Percentiles rank a stretch among this genome's conserved stretches.
These are phyloP conservation scores for Ostrea denselamellosa DNA, from an alignment of 1,140 invertebrate genomes.

Conservation along the genomic window DNA sequence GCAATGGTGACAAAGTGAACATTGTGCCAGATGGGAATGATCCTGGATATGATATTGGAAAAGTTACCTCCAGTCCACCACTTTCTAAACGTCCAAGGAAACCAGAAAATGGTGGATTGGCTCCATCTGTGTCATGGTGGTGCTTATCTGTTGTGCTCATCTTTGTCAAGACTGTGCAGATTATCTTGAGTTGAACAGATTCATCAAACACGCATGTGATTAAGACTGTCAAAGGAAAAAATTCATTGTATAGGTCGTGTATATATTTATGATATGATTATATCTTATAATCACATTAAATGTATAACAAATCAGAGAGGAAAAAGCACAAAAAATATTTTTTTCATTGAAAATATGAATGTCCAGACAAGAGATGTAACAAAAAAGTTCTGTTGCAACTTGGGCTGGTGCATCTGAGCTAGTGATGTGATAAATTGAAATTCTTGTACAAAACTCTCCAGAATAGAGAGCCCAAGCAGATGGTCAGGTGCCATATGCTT, in stretches of 20 bases:
- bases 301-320: constrained; percentile 33
- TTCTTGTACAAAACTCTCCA: constrained; percentile 23
- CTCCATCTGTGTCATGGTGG: constrained; percentile 11
- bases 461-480: background rate
- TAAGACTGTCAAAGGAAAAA: constrained; percentile 21
- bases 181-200: background rate
- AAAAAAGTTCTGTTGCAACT: background rate
- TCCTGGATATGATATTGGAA: background rate
- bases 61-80: background rate
- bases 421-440: background rate
- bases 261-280: constrained; percentile 7
- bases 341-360: background rate
- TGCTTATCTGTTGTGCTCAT: constrained; percentile 35
- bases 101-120: background rate
- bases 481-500: constrained; percentile 29
- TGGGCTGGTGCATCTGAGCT: background rate
- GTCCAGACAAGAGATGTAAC: background rate
- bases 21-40: background rate
- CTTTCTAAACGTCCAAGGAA: background rate
- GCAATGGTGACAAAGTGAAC: too few species aligned
- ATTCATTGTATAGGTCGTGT: constrained; percentile 33
- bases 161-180: constrained; percentile 16
- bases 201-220: background rate
- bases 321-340: background rate
- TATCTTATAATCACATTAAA: constrained; percentile 21